A percentile compares a stretch with the other conserved stretches of the same genome.
Conservation (phyloP, 2,888 invertebrate species). For the Callyntrura sp. region DNA sequence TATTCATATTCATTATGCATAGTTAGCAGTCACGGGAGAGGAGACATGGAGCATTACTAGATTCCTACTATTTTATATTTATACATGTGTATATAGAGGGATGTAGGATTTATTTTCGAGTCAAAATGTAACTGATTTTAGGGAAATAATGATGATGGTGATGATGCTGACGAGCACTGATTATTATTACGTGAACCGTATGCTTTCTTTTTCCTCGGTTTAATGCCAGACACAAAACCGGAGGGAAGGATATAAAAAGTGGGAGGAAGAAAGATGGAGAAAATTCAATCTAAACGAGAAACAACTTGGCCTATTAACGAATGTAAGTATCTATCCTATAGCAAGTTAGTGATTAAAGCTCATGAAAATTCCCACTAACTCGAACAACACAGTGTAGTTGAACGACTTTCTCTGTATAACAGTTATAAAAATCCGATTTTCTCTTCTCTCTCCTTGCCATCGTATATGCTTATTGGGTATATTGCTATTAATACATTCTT, state of each 20-base stretch:
- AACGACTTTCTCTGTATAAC: neutral
- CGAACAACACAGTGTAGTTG: too few species aligned
- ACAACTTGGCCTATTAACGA: slow-evolving; percentile 45
- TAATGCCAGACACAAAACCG: too few species aligned
- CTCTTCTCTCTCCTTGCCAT: neutral
- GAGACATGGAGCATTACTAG: too few species aligned
- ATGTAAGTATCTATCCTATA: neutral
- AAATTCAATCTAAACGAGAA: slow-evolving; percentile 69
- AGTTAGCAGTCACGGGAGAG: neutral
- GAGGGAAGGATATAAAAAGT: neutral
- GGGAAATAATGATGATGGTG: slow-evolving; percentile 64
- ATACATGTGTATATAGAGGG: neutral
- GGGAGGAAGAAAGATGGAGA: neutral
- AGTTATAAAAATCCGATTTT: slow-evolving; percentile 11
- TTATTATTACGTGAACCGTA: slow-evolving; percentile 58
- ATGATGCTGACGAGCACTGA: too few species aligned
- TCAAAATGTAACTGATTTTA: slow-evolving; percentile 58
- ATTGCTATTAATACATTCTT: neutral
- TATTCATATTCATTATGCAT: neutral
- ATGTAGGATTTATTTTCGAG: too few species aligned
- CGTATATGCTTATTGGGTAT: slow-evolving; percentile 29
- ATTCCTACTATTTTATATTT: neutral
- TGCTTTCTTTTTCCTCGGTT: neutral
- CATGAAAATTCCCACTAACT: neutral
- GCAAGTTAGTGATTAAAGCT: too few species aligned